Evolutionary conservation across 2,797 vertebrate species (phyloP), one percentile per base, ranked within the genome.

Genomic region (Eulemur coronatus): DNA sequence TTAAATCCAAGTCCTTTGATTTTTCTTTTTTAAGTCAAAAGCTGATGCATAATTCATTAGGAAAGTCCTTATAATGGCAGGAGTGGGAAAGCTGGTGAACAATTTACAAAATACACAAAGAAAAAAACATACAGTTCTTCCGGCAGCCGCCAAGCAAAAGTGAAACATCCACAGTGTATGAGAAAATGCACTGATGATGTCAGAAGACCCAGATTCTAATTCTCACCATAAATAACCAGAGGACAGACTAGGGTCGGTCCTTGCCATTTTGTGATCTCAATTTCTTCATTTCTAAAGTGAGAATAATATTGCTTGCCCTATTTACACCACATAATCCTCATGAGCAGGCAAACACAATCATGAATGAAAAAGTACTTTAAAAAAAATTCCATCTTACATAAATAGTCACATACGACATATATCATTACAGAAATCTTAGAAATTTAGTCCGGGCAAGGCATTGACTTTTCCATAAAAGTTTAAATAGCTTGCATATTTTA

Each of bases 21-120:
- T 96, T 96, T 97, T 93, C 96, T 95, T 93, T 97, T 96, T 97
- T 93, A 97, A 97, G 94, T 97, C 97, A 97, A 97, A 95, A 24
- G 76, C 96, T 92, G 70, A 92, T 97, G 94, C 88, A 96, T 98
- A 96, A 97, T 97, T 97, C 97, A 97, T 97, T 84, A 91, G 73
- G 35, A 48, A 30, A 95, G 78, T 94, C 96, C 80, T 95, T 90
- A 91, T 73, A 96, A 97, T 76, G 94, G 92, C 92, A 97, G 78
- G 57, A 97, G 55, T 69, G 65, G 86, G 93, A 84, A 61, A 96
- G 75, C 89, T 75, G 65, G 82, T 81, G 87, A 96, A 97, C 72
- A 93, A 94, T 95, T 91, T 95, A 90, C 84, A 95, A 97, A 97
- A 97, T 73, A 94, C 61, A 95, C 95, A 94, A 75, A 95, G 67